These are phyloP conservation scores for Cebus imitator DNA, from an alignment of 2,113 vertebrate species.

Conservation along the genomic window DNA sequence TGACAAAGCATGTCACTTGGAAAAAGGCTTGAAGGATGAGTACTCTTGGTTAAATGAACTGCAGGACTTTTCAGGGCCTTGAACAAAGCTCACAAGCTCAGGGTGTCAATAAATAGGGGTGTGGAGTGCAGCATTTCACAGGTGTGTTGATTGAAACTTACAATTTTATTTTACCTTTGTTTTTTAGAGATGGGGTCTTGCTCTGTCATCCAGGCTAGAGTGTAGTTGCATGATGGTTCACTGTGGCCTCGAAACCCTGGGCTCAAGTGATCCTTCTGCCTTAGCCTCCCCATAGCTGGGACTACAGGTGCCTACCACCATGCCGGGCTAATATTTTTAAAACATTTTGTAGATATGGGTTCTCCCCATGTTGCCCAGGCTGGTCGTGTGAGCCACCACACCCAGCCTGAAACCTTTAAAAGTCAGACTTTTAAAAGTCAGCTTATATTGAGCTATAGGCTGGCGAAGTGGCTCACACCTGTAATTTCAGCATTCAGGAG, in stretches of 20 bases:
- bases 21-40: background rate
- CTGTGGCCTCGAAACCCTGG: background rate
- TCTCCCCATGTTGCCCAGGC: background rate
- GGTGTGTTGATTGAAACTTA: background rate
- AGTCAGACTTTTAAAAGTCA: background rate
- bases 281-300: background rate
- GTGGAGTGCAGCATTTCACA: rapidly evolving
- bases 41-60: background rate
- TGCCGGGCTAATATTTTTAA: background rate
- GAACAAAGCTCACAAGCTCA: background rate
- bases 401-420: background rate
- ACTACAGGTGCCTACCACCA: background rate
- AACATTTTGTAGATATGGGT: background rate
- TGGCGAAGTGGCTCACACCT: too few relatives aligned
- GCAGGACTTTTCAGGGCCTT: background rate
- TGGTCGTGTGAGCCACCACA: background rate
- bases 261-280: background rate
- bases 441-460: background rate
- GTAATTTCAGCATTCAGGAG: too few relatives aligned
- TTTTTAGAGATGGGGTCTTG: background rate
- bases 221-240: background rate
- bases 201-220: background rate
- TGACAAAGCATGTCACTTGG: background rate
- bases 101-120: too few relatives aligned
- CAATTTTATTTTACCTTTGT: background rate